Evolutionary conservation across 1,140 invertebrate species (phyloP), one percentile per base, ranked within the genome.

Genomic region (Drosophila ambigua): DNA sequence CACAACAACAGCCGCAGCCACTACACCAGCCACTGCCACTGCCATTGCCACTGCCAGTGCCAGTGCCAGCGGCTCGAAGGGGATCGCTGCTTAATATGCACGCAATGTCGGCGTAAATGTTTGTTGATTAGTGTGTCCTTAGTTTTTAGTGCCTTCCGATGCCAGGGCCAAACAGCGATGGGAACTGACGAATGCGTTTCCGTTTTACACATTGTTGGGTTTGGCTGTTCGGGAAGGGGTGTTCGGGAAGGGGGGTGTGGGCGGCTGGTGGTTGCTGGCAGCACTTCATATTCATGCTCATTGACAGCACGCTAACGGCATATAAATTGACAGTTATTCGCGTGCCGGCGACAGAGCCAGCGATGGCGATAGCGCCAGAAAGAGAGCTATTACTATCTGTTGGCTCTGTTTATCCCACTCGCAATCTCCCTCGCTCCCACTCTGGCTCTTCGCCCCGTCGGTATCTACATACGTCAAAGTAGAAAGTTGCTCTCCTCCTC

Each of bases 231-330:
- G 2, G 15, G 9, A 43, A n/a, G 23, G 24, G 4, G 13, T 39
- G 13, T 8, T 3, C 35, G 6, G 5, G 15, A 1, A 44, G 41
- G 31, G 11, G 41, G 31, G 11, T 24, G 6, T 9, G 15, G 24
- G 39, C 4, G 23, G 15, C 1, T 31, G 31, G 3, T 31, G 31
- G 8, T 24, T 53, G 61, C 15, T 54, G 28, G 51, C 66, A 76
- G 61, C 79, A 67, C 83, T 88, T 81, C 82, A 79, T 78, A 82
- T 82, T 85, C 73, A 77, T 85, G 83, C 83, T 82, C 83, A 87
- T 87, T 87, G 83, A 88, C 83, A 88, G 83, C 83, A 87, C 83
- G 83, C 83, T 87, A 87, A 87, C 83, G 83, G 83, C 83, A 87
- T 87, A 87, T 87, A 88, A 87, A 87, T 87, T 87, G 83, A 73